Evolutionary conservation across 2,888 invertebrate genomes (phyloP), one percentile per base, ranked within the genome.

Genomic region (Thecophora atra): DNA sequence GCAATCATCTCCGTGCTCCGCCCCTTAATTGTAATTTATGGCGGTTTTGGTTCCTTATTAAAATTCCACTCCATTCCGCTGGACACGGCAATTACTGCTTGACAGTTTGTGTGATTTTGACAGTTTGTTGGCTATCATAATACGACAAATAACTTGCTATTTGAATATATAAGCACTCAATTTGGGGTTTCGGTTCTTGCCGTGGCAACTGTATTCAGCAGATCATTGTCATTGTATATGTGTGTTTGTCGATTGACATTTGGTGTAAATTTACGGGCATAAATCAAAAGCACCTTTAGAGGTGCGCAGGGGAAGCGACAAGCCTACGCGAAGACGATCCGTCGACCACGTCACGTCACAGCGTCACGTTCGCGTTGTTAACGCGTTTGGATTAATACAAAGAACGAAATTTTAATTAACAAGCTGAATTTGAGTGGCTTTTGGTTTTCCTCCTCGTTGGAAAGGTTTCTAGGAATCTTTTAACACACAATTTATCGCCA

Each of bases 351-450:
- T 63, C 70, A 63, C 70, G 62, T 70, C 62, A 70, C 37, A 51
- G 19, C 13, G 84, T 83, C 85, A 85, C 85, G 85, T 85, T 83
- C 80, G 76, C 74, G 80, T 81, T 84, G 82, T 85, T 84, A 84
- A 84, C 79, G 82, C 81, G 80, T 81, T 80, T 80, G 76, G 76
- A 78, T 79, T 81, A 78, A 77, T 77, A 79, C 78, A 79, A 79
- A 80, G 80, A 77, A 79, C 80, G 79, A 78, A 82, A 80, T 80
- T 82, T 83, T 82, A 84, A 83, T 83, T 84, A 82, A 81, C 80
- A 79, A 73, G 37, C 67, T 66, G 51, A 37, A 62, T 37, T 47
- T 51, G 28, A 28, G 28, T 15, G 26, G 26, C n/a, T 26, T 51
- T 37, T 37, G 6, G 37, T 37, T 37, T 37, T 2, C 15, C 28